Evolutionary conservation across 2,797 vertebrate species (phyloP).

Genomic region (Oreonectes daqikongensis): DNA sequence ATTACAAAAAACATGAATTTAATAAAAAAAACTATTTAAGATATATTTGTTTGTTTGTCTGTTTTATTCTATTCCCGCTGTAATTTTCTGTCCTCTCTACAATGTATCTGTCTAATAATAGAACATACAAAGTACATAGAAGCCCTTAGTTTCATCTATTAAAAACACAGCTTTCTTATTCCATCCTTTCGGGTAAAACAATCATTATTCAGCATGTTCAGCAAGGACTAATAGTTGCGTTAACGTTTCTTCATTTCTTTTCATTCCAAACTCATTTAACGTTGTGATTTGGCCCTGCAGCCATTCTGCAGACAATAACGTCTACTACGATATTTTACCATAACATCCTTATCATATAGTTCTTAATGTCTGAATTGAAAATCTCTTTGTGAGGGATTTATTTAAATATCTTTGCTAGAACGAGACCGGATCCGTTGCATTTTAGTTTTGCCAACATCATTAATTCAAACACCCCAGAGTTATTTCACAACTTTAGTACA

Average conservation of each 20-base stretch:
- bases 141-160: not conserved
- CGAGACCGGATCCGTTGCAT: conserved; percentile 14
- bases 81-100: not conserved
- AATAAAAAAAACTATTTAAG: no score
- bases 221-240: not conserved
- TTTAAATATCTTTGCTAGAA: conserved; percentile 20
- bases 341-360: not conserved
- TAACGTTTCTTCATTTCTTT: conserved; percentile 4
- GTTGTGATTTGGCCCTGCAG: not conserved
- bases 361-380: conserved; percentile 2
- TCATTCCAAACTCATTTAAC: not conserved
- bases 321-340: not conserved
- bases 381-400: conserved; percentile 24
- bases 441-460: conserved; percentile 47
- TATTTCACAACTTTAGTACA: conserved; percentile 29
- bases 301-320: not conserved
- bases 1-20: no score
- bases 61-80: no score
- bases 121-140: not conserved
- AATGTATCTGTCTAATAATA: not conserved
- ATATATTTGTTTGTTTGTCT: no score
- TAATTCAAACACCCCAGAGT: conserved; percentile 38
- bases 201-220: not conserved
- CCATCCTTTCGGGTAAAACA: not conserved
- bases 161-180: conserved; percentile 2